phyloP scores from a whole-genome alignment of 2,797 vertebrate genomes.

The Myiotriccus ornatus region DNA sequence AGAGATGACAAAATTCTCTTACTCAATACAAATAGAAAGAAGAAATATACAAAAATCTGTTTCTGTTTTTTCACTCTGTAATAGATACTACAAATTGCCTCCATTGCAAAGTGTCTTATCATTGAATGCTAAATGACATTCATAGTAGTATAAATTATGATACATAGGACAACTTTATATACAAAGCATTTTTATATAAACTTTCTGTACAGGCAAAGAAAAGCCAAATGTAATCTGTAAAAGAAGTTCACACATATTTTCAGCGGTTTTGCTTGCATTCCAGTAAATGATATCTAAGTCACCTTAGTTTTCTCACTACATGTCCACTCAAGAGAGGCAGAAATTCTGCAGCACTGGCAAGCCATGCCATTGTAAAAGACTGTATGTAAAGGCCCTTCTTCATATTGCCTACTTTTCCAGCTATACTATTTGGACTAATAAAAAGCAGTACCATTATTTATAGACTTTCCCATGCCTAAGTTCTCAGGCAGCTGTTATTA shows the following conservation, averaged over 20 bases:
- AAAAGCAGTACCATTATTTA: not conserved
- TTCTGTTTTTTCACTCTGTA: not conserved
- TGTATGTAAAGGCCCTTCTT: not conserved
- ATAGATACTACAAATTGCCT: not conserved
- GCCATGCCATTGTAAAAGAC: not conserved
- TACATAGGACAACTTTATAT: not conserved
- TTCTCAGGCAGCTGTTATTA: not conserved
- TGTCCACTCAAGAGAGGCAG: not conserved
- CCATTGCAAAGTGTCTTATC: not conserved
- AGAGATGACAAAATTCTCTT: not conserved
- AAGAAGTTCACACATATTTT: not conserved
- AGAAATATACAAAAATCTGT: not conserved
- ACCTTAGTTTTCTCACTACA: not conserved
- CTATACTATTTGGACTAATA: not conserved
- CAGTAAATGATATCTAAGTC: not conserved
- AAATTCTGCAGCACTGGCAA: not conserved
- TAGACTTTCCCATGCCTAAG: not conserved
- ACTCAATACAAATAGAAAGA: not conserved
- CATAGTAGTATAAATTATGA: not conserved
- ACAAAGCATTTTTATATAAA: not conserved
- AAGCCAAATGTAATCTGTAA: not conserved
- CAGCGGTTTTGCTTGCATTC: not conserved
- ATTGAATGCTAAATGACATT: not conserved
- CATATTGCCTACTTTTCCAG: not conserved
- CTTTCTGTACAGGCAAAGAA: not conserved